A percentile compares a stretch with the other conserved stretches of the same genome.
Conservation (phyloP, 2,888 invertebrate species). For the Galerucella calmariensis region DNA sequence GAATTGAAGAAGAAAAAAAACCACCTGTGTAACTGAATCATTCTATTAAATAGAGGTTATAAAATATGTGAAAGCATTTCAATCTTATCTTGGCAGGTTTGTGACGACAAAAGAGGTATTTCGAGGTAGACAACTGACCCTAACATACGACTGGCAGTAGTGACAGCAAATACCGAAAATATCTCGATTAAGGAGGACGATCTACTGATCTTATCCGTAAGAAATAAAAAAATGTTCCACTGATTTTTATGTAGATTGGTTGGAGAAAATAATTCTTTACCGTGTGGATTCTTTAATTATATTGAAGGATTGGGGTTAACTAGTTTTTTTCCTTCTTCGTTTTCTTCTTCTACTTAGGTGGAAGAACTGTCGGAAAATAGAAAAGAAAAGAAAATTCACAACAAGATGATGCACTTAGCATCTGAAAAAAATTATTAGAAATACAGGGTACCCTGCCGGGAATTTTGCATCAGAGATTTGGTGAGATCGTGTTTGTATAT, state of each 20-base stretch:
- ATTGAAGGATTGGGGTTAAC: neutral
- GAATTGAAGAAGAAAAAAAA: conserved; percentile 5
- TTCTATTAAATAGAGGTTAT: conserved; percentile 33
- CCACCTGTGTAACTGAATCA: conserved; percentile 31
- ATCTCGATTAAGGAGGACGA: conserved; percentile 61
- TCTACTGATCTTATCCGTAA: conserved; percentile 52
- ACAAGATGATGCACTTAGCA: too few relatives aligned
- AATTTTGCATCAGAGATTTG: too few relatives aligned
- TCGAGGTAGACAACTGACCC: conserved; percentile 29
- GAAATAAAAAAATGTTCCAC: conserved; percentile 19
- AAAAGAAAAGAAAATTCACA: too few relatives aligned
- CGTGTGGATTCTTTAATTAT: conserved; percentile 7
- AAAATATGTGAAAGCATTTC: conserved; percentile 50
- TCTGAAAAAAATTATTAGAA: too few relatives aligned
- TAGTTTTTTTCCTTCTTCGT: neutral
- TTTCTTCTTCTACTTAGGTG: neutral
- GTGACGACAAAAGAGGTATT: conserved; percentile 34
- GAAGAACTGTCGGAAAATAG: neutral
- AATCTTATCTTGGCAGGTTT: conserved; percentile 47
- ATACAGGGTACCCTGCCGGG: too few relatives aligned
- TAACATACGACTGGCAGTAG: conserved; percentile 53
- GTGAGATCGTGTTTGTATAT: too few relatives aligned
- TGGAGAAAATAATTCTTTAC: neutral
- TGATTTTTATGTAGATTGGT: conserved; percentile 16
- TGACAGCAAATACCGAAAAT: conserved; percentile 62